Base-by-base conservation (phyloP, 2,797 vertebrate species). In the Neolamprologus multifasciatus region DNA sequence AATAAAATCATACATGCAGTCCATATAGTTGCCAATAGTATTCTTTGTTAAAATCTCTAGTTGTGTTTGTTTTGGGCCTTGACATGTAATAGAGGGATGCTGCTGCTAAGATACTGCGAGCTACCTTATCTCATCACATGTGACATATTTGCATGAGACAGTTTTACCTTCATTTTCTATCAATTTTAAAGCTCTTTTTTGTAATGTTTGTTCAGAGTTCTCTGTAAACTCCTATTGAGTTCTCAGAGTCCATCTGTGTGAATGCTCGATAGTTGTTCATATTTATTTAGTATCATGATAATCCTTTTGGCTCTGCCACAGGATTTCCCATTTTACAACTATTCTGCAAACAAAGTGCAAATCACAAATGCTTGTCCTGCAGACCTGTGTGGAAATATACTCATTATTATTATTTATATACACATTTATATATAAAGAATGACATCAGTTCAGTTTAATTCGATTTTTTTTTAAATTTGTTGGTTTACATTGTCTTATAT, bases 391-490 rank as follows among this genome's bases (percentile, higher is more conserved):
- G 67, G 9, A 74, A 48, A 74, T 45, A n/a, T 64, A 36, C 0
- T 64, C 59, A 57, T 57, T 57, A 57, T 57, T 57, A 57, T 17
- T 57, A 6, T 57, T 57, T 57, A 57, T 57, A 57, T 57, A 57
- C 55, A 45, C 14, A 74, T 74, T 29, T 45, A 2, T 74, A 8
- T 29, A 74, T 19, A 10, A 74, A 48, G 23, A 74, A 74, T 48
- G 1, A 45, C 40, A 29, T 48, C 69, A 48, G 43, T 29, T 45
- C 21, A 45, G 14, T 29, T 45, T 45, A 29, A 8, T 74, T 57
- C 0, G 3, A 29, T 29, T 1, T 11, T 62, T 54, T 19, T 62
- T 69, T 2, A 0, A 2, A 69, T 26, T 71, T 71, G 67, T 62
- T 62, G 3, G 21, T 29, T 74, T 45, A 45, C 40, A 71, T 71